Base-by-base conservation (phyloP, 2,888 invertebrate species). In the Dromius quadrimaculatus region DNA sequence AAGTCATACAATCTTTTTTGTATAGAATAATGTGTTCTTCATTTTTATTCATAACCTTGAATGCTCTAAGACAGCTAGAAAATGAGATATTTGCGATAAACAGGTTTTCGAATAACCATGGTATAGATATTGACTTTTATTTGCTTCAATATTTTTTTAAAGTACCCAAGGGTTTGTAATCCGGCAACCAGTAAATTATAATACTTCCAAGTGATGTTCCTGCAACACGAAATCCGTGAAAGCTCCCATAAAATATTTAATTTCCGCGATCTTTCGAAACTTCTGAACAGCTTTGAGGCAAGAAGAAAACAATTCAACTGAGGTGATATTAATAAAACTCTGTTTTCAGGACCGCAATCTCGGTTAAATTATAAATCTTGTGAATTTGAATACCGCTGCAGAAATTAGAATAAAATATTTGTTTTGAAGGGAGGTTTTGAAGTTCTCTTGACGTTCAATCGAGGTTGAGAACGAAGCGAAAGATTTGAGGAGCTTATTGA, bases 341-440 rank as follows among this genome's bases (percentile, higher is more conserved):
- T 19, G 36, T 36, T 36, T 59, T 32, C 36, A 17, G 57, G 15
- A 36, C 57, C 57, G 34, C 34, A 59, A 59, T 36, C 36, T 34
- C 11, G 36, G 34, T 36, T 36, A 59, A 64, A 64, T 64, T 64
- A 64, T 64, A 63, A 63, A 63, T 64, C 64, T 64, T 64, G 64
- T 64, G 34, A 64, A 64, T 64, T 64, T 47, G 47, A 64, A 64
- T 64, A 47, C 47, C 43, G 47, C 45, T 47, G 47, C 45, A 17
- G 47, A 64, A 64, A 64, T 64, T 64, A 47, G 64, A 47, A 34
- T 45, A 47, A 47, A 64, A 64, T 64, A 64, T 64, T 64, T 64
- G 64, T 64, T 64, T 64, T 64, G 34, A 17, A 4, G 38, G 34
- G 22, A 34, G 6, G 23, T 50, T 36, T 11, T 3, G n/a, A 36